Conservation (phyloP, 2,888 invertebrate genomes). For the Epinotia demarniana region DNA sequence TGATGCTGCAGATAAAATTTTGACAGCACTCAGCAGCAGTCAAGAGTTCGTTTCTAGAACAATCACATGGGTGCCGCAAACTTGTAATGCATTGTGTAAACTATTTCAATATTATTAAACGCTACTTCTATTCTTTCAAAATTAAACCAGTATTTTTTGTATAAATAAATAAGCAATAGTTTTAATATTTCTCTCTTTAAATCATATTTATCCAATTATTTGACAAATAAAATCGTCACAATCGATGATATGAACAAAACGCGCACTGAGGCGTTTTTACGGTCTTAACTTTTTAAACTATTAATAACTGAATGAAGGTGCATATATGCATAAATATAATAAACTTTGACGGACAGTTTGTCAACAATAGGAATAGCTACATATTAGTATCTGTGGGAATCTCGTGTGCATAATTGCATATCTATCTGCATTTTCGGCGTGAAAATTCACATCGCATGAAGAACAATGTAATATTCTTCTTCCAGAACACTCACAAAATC, state of each 20-base stretch:
- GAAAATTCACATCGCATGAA: neutral
- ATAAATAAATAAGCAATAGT: neutral
- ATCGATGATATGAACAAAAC: constrained; percentile 21
- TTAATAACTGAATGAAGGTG: no score
- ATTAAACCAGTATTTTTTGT: neutral
- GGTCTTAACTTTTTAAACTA: neutral
- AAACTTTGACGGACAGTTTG: no score
- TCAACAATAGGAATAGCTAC: neutral
- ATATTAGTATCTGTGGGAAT: no score
- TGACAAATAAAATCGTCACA: neutral
- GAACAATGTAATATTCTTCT: neutral
- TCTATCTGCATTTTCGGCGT: neutral
- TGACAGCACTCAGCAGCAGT: constrained; percentile 49
- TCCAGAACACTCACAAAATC: neutral
- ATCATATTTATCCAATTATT: neutral
- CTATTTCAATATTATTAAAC: constrained; percentile 23
- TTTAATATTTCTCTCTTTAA: neutral
- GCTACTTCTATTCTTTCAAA: neutral
- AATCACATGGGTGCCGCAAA: constrained; percentile 56
- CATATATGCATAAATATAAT: no score
- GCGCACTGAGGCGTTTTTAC: constrained; percentile 2
- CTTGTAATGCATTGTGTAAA: constrained; percentile 41
- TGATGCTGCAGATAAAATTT: constrained; percentile 54
- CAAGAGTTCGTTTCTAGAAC: constrained; percentile 63
- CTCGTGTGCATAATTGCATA: no score